Conservation (phyloP, 2,797 vertebrate genomes). For the Sciurus vulgaris region DNA sequence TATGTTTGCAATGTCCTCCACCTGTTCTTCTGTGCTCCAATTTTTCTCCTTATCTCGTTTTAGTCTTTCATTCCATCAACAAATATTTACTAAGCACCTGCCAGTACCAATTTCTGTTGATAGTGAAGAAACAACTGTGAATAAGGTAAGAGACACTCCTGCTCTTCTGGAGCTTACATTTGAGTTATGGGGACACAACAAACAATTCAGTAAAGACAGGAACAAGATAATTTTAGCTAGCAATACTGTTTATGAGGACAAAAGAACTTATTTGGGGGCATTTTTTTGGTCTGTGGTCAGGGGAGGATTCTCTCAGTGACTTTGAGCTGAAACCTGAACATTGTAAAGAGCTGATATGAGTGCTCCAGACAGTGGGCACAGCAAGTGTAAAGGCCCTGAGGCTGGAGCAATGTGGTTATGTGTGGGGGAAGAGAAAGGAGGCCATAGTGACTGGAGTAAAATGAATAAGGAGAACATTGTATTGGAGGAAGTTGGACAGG, state of each 20-base stretch:
- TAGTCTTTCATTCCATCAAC: not conserved
- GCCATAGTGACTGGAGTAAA: not conserved
- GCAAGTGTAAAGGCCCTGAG: constrained; percentile 3
- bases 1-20: not conserved
- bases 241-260: not conserved
- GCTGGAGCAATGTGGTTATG: not conserved
- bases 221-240: not conserved
- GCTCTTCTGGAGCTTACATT: not conserved
- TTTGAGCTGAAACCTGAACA: not conserved
- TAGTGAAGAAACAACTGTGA: not conserved
- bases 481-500: not conserved
- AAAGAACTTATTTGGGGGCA: not conserved
- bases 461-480: not conserved
- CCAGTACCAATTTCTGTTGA: not conserved
- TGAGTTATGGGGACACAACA: not conserved
- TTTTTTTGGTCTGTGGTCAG: not conserved
- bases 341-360: not conserved
- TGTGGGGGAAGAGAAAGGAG: not conserved
- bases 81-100: not conserved
- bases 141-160: not conserved
- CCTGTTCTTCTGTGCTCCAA: not conserved
- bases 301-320: not conserved
- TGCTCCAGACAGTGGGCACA: not conserved
- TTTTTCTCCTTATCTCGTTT: not conserved
- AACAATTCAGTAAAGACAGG: not conserved